phyloP scores from a whole-genome alignment of 2,113 vertebrate species.

The Actinemys pallida region DNA sequence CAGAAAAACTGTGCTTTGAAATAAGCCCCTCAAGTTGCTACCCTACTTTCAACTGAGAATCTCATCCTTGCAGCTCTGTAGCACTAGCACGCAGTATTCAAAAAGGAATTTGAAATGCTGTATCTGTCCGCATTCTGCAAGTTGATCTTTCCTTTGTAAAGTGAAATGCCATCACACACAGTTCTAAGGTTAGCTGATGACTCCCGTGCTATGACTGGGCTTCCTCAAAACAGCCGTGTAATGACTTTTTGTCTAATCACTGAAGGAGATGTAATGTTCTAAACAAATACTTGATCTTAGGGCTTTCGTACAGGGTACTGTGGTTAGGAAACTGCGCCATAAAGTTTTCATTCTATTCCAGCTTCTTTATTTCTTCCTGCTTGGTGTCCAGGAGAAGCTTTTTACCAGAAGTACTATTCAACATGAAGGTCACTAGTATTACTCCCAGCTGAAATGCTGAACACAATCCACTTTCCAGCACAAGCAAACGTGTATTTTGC shows the following conservation, averaged over 20 bases:
- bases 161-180: constrained; percentile 26
- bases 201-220: background rate
- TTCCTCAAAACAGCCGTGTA: constrained; percentile 25
- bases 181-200: background rate
- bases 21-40: background rate
- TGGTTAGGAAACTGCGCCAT: background rate
- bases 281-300: background rate
- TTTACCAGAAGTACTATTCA: background rate
- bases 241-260: background rate
- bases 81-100: background rate
- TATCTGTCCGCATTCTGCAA: background rate
- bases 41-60: background rate
- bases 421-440: background rate
- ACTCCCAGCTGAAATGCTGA: background rate
- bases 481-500: background rate
- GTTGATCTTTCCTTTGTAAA: background rate
- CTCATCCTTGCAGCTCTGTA: constrained; percentile 27
- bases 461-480: background rate
- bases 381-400: background rate
- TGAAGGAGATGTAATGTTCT: background rate
- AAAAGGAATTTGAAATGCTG: background rate
- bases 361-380: background rate
- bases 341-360: background rate
- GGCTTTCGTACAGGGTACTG: background rate
- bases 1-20: background rate